These are phyloP conservation scores for human DNA, from an alignment of 2,113 vertebrate species.

Conservation along the genomic window GRCh38 chr1:10828001-10828500, in stretches of 20 bases:
- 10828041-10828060: not conserved
- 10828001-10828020: not conserved
- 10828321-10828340: not conserved
- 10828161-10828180: constrained; percentile 34
- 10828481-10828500: not conserved
- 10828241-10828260: not conserved
- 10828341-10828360: accelerated
- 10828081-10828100: not conserved
- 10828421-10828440: not conserved
- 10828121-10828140: constrained; percentile 42
- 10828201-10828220: constrained; percentile 62
- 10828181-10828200: constrained; percentile 71
- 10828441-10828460: not conserved
- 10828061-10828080: not conserved
- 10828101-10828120: constrained; percentile 14
- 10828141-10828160: constrained; percentile 62
- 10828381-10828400: not conserved
- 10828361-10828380: too few species aligned
- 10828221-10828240: constrained; percentile 21
- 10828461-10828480: not conserved
- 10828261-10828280: not conserved
- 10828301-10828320: not conserved
- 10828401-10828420: not conserved
- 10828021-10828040: not conserved
- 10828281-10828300: not conserved